Evolutionary conservation across 2,797 vertebrate species (phyloP).

Genomic region (Scyliorhinus canicula): DNA sequence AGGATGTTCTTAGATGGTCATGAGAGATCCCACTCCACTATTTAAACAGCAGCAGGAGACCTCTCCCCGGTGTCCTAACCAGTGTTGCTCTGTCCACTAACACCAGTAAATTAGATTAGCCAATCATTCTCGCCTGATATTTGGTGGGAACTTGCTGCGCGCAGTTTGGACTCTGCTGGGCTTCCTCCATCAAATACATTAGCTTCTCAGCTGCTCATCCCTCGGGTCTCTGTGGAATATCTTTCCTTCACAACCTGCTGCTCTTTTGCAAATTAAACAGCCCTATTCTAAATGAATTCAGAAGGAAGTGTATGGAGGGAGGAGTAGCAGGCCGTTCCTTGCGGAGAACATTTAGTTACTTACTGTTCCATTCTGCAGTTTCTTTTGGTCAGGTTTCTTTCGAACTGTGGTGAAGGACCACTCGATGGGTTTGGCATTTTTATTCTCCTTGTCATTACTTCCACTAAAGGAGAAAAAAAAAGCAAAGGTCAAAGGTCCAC

Average conservation of each 20-base stretch:
- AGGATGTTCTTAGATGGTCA: background rate
- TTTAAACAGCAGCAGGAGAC: background rate
- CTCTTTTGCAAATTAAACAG: background rate
- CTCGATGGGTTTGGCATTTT: constrained; percentile 62
- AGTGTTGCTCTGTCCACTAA: background rate
- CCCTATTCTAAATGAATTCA: background rate
- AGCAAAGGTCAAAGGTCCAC: background rate
- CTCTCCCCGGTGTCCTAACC: background rate
- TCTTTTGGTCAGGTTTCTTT: constrained; percentile 76
- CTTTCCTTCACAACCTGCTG: background rate
- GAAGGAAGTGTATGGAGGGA: background rate
- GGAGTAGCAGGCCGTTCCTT: constrained; percentile 5
- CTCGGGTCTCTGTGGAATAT: background rate
- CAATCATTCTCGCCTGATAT: background rate
- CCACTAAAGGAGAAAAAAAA: constrained; percentile 59
- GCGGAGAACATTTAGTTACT: constrained; percentile 46
- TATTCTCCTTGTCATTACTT: constrained; percentile 78
- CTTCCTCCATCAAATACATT: background rate
- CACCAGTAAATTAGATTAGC: background rate
- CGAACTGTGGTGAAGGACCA: constrained; percentile 85
- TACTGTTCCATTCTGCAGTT: constrained; percentile 76
- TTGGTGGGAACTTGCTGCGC: background rate
- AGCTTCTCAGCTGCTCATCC: background rate
- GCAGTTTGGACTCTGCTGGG: background rate
- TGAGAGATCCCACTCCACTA: background rate